Percentiles rank a stretch among this genome's conserved stretches.
phyloP scores from a whole-genome alignment of 1,140 invertebrate genomes.

The Paraescarpia echinospica region DNA sequence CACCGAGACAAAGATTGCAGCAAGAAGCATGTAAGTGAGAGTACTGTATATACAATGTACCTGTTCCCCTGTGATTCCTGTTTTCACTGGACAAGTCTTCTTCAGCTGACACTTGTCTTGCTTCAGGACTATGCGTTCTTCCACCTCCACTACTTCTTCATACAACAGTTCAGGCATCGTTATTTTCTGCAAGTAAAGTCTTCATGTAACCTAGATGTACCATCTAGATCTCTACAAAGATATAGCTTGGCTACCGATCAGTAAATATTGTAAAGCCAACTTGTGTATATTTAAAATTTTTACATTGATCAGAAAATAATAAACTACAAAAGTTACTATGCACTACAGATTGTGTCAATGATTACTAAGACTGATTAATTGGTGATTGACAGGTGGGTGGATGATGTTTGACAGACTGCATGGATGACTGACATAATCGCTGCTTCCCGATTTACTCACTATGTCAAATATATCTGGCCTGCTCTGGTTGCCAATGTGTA shows the following conservation, averaged over 20 bases:
- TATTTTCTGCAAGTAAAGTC: slow-evolving; percentile 70
- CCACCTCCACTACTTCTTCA: slow-evolving; percentile 85
- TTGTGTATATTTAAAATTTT: too few species aligned
- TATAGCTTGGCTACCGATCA: neutral
- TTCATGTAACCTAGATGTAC: neutral
- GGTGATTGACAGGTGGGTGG: neutral
- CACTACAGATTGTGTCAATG: too few species aligned
- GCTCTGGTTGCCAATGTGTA: slow-evolving; percentile 98
- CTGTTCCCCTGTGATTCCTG: slow-evolving; percentile 77
- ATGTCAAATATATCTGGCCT: slow-evolving; percentile 96
- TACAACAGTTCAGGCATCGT: slow-evolving; percentile 85
- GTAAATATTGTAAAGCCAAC: too few species aligned
- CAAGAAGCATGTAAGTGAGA: too few species aligned
- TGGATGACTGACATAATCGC: neutral
- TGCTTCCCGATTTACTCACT: slow-evolving; percentile 60
- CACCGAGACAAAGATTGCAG: too few species aligned
- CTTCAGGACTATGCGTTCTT: slow-evolving; percentile 83
- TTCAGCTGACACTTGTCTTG: slow-evolving; percentile 59
- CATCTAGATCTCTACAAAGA: neutral
- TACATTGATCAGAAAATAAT: too few species aligned
- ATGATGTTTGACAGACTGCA: neutral
- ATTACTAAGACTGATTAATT: neutral
- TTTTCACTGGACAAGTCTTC: slow-evolving; percentile 36
- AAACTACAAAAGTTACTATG: too few species aligned
- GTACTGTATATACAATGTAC: too few species aligned